These are phyloP conservation scores for Cylindroiulus punctatus DNA, from an alignment of 2,888 invertebrate species.

Conservation along the genomic window DNA sequence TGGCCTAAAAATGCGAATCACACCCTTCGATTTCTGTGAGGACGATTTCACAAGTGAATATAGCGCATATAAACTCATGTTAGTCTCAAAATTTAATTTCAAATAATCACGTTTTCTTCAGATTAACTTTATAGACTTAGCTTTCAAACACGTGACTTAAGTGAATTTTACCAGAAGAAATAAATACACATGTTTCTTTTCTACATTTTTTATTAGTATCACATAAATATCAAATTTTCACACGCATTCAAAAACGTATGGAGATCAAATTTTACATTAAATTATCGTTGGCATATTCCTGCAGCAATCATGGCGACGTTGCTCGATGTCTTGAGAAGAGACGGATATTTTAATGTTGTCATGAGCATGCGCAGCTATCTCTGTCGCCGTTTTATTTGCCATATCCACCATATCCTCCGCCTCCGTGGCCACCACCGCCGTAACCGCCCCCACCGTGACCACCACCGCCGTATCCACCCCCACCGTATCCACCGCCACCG, in stretches of 20 bases:
- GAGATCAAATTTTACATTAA: neutral
- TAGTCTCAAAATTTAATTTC: no score
- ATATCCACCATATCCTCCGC: constrained; percentile 50
- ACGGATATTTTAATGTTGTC: neutral
- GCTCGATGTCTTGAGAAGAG: neutral
- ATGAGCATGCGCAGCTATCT: neutral
- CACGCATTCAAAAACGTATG: neutral
- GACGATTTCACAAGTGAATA: no score
- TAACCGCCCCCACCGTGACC: constrained; percentile 26
- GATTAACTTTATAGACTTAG: no score
- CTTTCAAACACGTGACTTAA: no score
- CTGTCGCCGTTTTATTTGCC: constrained; percentile 20
- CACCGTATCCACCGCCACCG: constrained; percentile 48
- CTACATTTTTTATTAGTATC: no score
- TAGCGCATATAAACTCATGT: no score
- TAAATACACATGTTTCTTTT: no score
- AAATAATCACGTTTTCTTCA: no score
- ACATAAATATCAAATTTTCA: neutral
- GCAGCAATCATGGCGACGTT: neutral
- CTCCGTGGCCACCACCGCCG: constrained; percentile 44
- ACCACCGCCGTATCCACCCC: constrained; percentile 40
- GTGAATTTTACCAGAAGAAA: no score
- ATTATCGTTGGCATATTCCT: neutral
- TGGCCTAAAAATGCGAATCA: no score
- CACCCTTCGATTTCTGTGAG: no score